Percentiles rank a stretch among this genome's conserved stretches.
Evolutionary conservation across 2,797 vertebrate species (phyloP).

Genomic region (Pipistrellus nathusii): DNA sequence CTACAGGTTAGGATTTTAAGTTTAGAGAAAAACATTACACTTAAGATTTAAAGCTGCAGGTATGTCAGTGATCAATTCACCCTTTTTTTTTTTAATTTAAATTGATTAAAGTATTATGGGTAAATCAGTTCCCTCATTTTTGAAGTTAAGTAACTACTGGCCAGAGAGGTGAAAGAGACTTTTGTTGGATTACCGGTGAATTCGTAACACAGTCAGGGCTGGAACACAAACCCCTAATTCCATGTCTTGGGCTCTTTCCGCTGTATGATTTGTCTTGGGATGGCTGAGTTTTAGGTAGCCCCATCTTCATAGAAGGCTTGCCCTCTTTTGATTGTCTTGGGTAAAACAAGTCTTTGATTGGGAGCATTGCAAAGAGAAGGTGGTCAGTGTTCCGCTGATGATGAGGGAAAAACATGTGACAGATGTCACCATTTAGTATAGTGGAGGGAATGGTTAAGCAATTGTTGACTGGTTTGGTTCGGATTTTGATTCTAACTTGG

Average conservation of each 20-base stretch:
- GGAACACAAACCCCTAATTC: neutral
- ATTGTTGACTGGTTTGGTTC: neutral
- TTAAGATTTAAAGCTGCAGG: neutral
- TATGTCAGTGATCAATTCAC: neutral
- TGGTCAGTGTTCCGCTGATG: neutral
- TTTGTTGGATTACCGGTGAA: neutral
- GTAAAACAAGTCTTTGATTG: neutral
- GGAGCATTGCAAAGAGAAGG: neutral
- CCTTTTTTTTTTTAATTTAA: too few relatives aligned
- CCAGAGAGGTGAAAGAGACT: neutral
- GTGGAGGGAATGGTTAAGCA: neutral
- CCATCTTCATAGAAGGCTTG: neutral
- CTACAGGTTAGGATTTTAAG: neutral
- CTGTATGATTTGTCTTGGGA: neutral
- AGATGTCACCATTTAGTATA: neutral
- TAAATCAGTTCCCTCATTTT: neutral
- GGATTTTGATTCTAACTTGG: neutral
- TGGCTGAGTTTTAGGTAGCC: neutral
- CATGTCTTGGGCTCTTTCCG: neutral
- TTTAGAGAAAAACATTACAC: neutral
- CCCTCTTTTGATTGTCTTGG: neutral
- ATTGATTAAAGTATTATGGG: too few relatives aligned
- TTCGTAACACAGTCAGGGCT: neutral
- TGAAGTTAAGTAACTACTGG: neutral
- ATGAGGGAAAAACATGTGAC: neutral